phyloP scores from a whole-genome alignment of 2,113 vertebrate species.

The Tenebrosternarchus preto region DNA sequence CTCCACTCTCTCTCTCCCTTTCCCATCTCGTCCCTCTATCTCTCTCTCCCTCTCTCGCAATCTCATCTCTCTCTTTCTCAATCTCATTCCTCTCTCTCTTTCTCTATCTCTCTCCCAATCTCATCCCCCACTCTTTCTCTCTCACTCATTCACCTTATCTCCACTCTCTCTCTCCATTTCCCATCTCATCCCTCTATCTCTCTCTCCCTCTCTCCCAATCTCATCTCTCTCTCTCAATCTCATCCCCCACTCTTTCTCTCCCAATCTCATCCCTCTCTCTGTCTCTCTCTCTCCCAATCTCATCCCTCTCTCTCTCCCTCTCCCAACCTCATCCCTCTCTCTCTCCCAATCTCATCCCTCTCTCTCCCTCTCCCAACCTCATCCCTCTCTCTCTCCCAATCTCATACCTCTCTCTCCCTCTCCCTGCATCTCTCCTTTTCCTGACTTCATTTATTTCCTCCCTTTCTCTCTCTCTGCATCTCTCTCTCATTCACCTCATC shows the following conservation, averaged over 20 bases:
- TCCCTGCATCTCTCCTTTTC: no score
- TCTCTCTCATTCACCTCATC: not conserved
- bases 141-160: conserved; percentile 65
- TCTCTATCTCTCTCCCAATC: conserved; percentile 48
- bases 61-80: no score
- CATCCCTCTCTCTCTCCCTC: not conserved
- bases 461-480: no score
- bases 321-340: not conserved
- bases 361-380: no score
- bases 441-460: no score
- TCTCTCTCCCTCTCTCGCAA: no score
- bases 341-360: not conserved
- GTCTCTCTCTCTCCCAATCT: conserved; percentile 7
- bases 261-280: not conserved
- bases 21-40: no score
- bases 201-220: conserved; percentile 60
- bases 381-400: no score
- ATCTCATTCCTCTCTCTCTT: conserved; percentile 26
- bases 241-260: conserved; percentile 50
- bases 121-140: conserved; percentile 60
- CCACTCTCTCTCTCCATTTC: conserved; percentile 53
- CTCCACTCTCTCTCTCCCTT: no score
- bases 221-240: conserved; percentile 64
- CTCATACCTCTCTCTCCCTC: no score
- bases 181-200: conserved; percentile 45